Conservation (phyloP, 2,888 invertebrate species). For the Pardosa pseudoannulata region DNA sequence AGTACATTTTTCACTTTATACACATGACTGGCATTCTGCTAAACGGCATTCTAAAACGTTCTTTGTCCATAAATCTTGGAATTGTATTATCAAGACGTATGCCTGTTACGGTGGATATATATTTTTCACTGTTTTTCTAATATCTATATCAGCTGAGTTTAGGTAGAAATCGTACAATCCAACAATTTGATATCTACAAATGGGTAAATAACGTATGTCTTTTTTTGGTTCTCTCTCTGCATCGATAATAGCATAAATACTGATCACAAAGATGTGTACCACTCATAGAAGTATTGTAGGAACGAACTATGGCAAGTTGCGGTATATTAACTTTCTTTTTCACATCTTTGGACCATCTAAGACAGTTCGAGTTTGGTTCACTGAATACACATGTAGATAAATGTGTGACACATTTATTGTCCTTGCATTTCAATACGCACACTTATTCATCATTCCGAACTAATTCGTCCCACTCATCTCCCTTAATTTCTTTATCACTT, state of each 20-base stretch:
- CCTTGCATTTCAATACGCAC: conserved; percentile 23
- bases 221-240: neutral
- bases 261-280: neutral
- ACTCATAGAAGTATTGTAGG: conserved; percentile 18
- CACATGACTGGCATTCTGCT: too few relatives aligned
- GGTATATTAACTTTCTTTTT: conserved; percentile 15
- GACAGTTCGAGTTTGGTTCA: neutral
- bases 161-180: too few relatives aligned
- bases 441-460: neutral
- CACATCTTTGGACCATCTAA: conserved; percentile 8
- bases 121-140: too few relatives aligned
- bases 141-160: too few relatives aligned
- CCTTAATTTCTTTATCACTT: neutral
- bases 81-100: too few relatives aligned
- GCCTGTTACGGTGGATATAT: too few relatives aligned
- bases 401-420: neutral
- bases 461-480: conserved; percentile 12
- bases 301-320: neutral
- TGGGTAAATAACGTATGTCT: neutral
- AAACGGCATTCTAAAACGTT: too few relatives aligned
- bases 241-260: conserved; percentile 12
- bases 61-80: too few relatives aligned
- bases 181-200: neutral
- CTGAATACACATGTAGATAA: conserved; percentile 1
- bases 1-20: too few relatives aligned